Base-by-base conservation (phyloP, 35 echinoderm and acorn worm species). In the Apostichopus californicus region DNA sequence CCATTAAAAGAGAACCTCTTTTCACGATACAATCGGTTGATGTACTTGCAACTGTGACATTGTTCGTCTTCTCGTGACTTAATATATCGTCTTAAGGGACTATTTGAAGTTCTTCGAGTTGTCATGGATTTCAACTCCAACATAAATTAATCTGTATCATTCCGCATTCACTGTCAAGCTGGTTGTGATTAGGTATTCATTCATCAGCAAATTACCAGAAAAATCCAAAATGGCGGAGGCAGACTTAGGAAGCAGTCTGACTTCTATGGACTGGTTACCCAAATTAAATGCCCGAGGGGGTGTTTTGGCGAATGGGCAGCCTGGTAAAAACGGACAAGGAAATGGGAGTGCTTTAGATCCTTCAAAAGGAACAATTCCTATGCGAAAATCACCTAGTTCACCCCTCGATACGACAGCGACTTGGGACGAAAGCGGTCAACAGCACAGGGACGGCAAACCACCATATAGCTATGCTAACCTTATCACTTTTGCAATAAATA, bases 401-500 rank as follows among this genome's bases (percentile, higher is more conserved):
- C 97, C 97, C n/a, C 95, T 93, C 26, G 95, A 99, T 87, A 94
- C 97, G 28, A 93, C 73, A 12, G 97, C 97, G 24, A 93, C 92
- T 57, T 99, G 91, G 91, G 97, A 99, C 73, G 93, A 98, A 15
- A 86, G 73, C 17, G 93, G 95, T 57, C 96, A 98, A 59, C 94
- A 93, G 72, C 91, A 90, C 6, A 99, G 95, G 73, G 97, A 99
- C 63, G 93, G 97, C 18, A 99, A 99, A 92, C 97, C 97, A 5
- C 97, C 97, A 68, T 99, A 96, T 90, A 94, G 93, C 55, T 99
- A 99, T 78, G 97, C 97, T 25, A 99, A 99, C 87, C 95, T 98
- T 58, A 99, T 99, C 63, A 99, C 97, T 58, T 99, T 99, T 91
- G 97, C 97, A 26, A 99, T 99, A 90, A 98, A 99, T 85, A 99